Evolutionary conservation across 2,888 invertebrate genomes (phyloP), one percentile per base, ranked within the genome.

Genomic region (Biston betularia): DNA sequence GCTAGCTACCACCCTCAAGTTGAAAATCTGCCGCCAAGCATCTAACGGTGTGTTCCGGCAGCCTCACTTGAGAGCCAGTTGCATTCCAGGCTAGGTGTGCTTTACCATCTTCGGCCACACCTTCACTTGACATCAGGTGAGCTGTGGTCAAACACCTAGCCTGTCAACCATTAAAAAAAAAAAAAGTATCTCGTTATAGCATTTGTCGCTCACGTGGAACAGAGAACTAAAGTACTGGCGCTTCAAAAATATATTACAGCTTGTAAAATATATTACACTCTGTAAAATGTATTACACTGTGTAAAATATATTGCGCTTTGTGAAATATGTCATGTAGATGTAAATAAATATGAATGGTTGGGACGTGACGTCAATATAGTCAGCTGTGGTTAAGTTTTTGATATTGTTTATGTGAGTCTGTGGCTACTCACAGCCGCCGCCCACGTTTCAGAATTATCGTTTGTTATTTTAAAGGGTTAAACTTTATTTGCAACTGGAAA

Each of bases 261-360:
- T 52, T 44, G 34, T 52, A 53, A 61, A 61, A 54, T 54, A 61
- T 61, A 54, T 61, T 61, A 46, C 54, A 35, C 38, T 12, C 35
- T 58, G 57, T 58, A 49, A 63, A 55, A 55, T 49, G 14, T 55
- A 63, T 54, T 38, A 48, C 48, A 24, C 44, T 42, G 38, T 45
- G 38, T 54, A 49, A 63, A 63, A 63, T 63, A 63, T 63, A 55
- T 63, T 55, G 48, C 49, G 34, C 44, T 55, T 55, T 48, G 38
- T 55, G 38, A 49, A 48, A 55, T 55, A 55, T 42, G 55, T 15
- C 40, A 55, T 48, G 42, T 35, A 35, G 34, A 62, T 63, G 62
- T 63, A 55, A 63, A 63, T 55, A 49, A 55, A 49, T 55, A 55
- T 49, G 53, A 56, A 63, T 63, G 49, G 55, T 8, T 40, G 14